Evolutionary conservation across 2,888 invertebrate genomes (phyloP).

Genomic region (Peribatodes rhomboidaria): DNA sequence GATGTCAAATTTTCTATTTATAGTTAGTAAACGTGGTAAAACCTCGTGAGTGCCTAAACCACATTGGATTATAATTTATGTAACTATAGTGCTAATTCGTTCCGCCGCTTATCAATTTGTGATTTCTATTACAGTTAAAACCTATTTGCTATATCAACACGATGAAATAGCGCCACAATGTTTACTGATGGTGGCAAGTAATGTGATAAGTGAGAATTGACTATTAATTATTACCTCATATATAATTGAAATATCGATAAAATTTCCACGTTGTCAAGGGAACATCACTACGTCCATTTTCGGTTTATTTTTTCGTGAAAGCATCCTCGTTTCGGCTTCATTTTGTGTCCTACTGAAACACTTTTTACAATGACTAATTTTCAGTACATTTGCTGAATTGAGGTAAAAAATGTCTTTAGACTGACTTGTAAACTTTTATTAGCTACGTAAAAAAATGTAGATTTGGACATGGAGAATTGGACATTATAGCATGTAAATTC

Average conservation of each 20-base stretch:
- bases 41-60: slow-evolving; percentile 2
- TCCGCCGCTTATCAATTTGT: slow-evolving; percentile 1
- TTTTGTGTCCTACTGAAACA: slow-evolving; percentile 28
- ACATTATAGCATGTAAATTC: too few relatives aligned
- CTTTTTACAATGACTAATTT: slow-evolving; percentile 23
- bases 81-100: slow-evolving; percentile 10
- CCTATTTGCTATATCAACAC: slow-evolving; percentile 9
- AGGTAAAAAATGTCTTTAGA: slow-evolving; percentile 7
- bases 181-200: neutral
- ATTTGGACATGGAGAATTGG: neutral
- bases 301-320: slow-evolving; percentile 31
- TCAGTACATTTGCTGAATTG: neutral
- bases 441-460: neutral
- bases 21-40: slow-evolving; percentile 10
- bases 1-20: slow-evolving; percentile 10
- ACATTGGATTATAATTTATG: slow-evolving; percentile 5
- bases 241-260: slow-evolving; percentile 24
- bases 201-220: slow-evolving; percentile 11
- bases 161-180: neutral
- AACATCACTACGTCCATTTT: slow-evolving; percentile 28
- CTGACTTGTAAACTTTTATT: neutral
- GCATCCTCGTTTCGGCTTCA: slow-evolving; percentile 13
- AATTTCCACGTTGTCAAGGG: slow-evolving; percentile 8
- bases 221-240: slow-evolving; percentile 1
- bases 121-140: slow-evolving; percentile 10